A percentile compares a stretch with the other conserved stretches of the same genome.
Conservation (phyloP, 2,797 vertebrate species). For the Rhadinocentrus ornatus region DNA sequence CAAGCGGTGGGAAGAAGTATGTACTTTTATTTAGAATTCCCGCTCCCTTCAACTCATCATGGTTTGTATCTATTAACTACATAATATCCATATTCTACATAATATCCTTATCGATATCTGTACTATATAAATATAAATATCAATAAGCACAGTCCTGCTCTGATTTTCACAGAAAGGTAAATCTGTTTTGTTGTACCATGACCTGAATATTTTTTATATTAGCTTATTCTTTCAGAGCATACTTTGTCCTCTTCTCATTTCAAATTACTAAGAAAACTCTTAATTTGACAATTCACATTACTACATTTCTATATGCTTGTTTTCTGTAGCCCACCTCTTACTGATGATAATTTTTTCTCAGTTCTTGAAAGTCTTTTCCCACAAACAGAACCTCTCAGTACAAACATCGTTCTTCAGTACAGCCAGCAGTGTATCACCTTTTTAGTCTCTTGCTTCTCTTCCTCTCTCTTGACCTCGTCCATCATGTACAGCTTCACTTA, state of each 20-base stretch:
- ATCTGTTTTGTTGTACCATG: conserved; percentile 12
- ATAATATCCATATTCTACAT: no score
- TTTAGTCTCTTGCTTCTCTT: conserved; percentile 37
- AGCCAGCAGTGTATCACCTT: conserved; percentile 59
- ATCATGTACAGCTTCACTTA: conserved; percentile 52
- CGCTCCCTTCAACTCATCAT: no score
- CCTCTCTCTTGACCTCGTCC: conserved; percentile 58
- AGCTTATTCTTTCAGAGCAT: neutral
- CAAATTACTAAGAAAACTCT: conserved; percentile 34
- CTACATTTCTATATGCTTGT: conserved; percentile 37
- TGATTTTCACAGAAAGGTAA: neutral
- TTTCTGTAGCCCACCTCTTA: conserved; percentile 11
- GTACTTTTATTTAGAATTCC: no score
- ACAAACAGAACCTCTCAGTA: conserved; percentile 47
- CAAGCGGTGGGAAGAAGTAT: no score
- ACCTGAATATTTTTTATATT: conserved; percentile 11
- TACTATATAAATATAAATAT: no score
- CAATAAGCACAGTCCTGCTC: no score
- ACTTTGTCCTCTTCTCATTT: conserved; percentile 9
- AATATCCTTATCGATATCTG: no score
- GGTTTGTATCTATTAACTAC: no score
- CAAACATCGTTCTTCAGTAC: conserved; percentile 46
- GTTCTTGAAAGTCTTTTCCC: conserved; percentile 48
- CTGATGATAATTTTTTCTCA: conserved; percentile 41
- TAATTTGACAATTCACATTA: conserved; percentile 33